These are phyloP conservation scores for Montipora sp. DNA, from an alignment of 64 coral and sea anemone species.

Conservation along the genomic window DNA sequence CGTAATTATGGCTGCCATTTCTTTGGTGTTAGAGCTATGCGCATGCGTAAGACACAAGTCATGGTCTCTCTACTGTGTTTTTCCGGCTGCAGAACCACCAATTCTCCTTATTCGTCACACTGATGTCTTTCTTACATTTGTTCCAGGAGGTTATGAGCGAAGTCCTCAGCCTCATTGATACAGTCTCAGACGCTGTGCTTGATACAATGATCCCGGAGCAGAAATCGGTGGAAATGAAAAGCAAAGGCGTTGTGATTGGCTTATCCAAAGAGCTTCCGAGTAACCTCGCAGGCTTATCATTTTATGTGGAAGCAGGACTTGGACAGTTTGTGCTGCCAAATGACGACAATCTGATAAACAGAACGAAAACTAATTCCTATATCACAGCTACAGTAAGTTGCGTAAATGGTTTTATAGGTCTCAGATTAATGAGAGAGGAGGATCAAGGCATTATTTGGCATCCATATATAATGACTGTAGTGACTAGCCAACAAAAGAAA, in stretches of 20 bases:
- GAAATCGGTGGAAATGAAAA: neutral
- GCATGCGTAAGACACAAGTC: neutral
- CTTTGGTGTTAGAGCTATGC: neutral
- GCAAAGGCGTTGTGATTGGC: neutral
- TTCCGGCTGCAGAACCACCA: neutral
- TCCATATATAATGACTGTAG: no score
- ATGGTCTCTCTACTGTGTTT: neutral
- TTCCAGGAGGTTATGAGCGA: neutral
- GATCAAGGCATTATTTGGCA: no score
- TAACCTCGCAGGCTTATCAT: conserved; percentile 4
- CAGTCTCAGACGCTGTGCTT: conserved; percentile 11
- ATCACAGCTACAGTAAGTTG: conserved; percentile 18
- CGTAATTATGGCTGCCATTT: neutral
- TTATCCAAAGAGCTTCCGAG: conserved; percentile 4
- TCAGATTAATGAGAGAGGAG: no score
- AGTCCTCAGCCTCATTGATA: neutral
- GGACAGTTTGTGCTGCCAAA: conserved; percentile 26
- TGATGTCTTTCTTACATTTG: neutral
- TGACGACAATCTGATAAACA: neutral
- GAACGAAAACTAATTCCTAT: neutral
- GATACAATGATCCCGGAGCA: conserved; percentile 14
- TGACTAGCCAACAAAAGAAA: no score
- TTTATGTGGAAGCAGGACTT: neutral
- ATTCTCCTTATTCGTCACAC: neutral
- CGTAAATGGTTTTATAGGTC: neutral